Evolutionary conservation across 1,140 invertebrate species (phyloP).

Genomic region (Drepana arcuata): DNA sequence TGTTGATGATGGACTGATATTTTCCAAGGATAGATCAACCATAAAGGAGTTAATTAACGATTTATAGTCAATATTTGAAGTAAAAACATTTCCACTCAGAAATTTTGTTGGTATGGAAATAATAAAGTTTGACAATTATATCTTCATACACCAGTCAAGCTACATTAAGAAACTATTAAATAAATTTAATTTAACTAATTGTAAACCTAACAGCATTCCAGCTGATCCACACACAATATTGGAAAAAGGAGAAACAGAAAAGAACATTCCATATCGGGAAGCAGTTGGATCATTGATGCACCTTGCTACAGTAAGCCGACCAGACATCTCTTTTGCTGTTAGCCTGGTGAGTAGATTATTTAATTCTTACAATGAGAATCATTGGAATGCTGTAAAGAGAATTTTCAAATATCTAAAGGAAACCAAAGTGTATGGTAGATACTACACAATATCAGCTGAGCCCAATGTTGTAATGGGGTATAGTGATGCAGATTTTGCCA

Average conservation of each 20-base stretch:
- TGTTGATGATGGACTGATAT: slow-evolving; percentile 65
- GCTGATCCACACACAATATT: slow-evolving; percentile 15
- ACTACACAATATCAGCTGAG: slow-evolving; percentile 1
- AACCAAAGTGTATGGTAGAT: slow-evolving; percentile 15
- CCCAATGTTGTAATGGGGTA: slow-evolving; percentile 18
- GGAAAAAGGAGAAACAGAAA: slow-evolving; percentile 6
- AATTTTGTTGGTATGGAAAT: slow-evolving; percentile 22
- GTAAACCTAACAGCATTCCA: slow-evolving; percentile 17
- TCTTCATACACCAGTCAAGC: slow-evolving; percentile 21
- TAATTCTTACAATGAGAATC: too few relatives aligned
- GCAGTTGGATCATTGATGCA: slow-evolving; percentile 52
- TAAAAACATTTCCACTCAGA: slow-evolving; percentile 6
- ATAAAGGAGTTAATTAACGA: too few relatives aligned
- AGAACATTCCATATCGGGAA: slow-evolving; percentile 26
- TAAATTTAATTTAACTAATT: slow-evolving; percentile 17
- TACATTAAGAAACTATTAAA: slow-evolving; percentile 13
- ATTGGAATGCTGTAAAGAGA: too few relatives aligned
- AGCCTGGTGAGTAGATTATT: too few relatives aligned
- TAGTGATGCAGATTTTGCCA: slow-evolving; percentile 39
- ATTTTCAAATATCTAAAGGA: too few relatives aligned
- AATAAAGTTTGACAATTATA: slow-evolving; percentile 2
- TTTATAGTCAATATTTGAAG: too few relatives aligned
- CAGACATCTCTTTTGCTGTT: slow-evolving; percentile 22
- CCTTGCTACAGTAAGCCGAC: slow-evolving; percentile 41
- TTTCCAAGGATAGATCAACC: too few relatives aligned